Conservation (phyloP, 2,113 vertebrate species). For the Ptychochromis oligacanthus region DNA sequence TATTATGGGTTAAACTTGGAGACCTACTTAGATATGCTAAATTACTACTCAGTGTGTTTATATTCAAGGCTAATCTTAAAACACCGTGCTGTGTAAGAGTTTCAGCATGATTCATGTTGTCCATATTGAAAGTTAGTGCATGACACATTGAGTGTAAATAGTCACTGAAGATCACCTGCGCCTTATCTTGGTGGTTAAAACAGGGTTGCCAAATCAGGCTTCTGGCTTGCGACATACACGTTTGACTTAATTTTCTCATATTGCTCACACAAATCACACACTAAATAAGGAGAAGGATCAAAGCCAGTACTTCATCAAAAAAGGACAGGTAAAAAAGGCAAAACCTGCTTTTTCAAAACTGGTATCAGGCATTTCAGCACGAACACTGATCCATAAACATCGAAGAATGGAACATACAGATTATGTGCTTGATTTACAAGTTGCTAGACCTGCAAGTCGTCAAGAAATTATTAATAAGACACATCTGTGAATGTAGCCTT, state of each 20-base stretch:
- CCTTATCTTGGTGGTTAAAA: neutral
- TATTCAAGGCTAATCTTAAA: neutral
- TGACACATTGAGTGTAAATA: neutral
- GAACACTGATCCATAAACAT: too few relatives aligned
- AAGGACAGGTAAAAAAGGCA: neutral
- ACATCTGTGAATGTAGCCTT: too few relatives aligned
- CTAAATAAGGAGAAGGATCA: neutral
- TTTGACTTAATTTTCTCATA: neutral
- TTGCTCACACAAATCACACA: neutral
- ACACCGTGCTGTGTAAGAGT: neutral
- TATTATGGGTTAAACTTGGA: constrained; percentile 4
- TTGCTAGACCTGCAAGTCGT: too few relatives aligned
- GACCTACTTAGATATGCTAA: neutral
- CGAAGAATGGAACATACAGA: too few relatives aligned
- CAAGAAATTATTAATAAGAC: too few relatives aligned
- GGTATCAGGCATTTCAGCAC: too few relatives aligned
- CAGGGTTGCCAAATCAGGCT: neutral
- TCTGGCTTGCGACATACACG: neutral
- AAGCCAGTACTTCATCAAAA: neutral
- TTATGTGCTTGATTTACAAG: too few relatives aligned
- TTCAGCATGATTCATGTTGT: neutral
- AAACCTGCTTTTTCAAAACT: neutral
- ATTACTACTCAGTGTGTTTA: constrained; percentile 6
- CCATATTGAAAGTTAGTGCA: neutral
- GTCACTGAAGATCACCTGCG: neutral